Evolutionary conservation across 2,113 vertebrate species (phyloP).

Genomic region (Lasiurus borealis): DNA sequence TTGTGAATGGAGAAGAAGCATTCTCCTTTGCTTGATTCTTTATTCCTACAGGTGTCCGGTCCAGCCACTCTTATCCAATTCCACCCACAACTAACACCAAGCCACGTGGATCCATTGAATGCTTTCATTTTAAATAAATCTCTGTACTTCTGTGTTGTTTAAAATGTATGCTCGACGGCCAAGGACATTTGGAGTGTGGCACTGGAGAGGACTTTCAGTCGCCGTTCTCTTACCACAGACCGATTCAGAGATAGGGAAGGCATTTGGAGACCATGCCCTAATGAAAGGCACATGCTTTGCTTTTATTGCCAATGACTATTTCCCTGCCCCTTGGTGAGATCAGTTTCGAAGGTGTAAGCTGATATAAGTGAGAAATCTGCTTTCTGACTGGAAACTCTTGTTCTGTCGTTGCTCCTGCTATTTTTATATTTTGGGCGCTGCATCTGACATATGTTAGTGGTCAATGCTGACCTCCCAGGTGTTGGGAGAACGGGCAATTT

Average conservation of each 20-base stretch:
- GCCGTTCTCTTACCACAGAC: background rate
- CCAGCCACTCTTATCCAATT: background rate
- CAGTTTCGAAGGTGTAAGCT: background rate
- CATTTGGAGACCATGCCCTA: background rate
- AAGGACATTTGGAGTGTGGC: background rate
- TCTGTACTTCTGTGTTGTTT: background rate
- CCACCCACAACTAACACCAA: background rate
- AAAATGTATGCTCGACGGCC: background rate
- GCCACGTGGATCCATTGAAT: background rate
- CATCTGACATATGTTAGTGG: background rate
- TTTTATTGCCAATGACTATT: background rate
- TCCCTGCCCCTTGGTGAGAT: background rate
- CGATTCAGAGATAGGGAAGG: background rate
- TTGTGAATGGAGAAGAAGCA: background rate
- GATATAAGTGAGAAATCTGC: background rate
- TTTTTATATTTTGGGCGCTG: background rate
- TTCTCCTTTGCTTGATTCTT: background rate
- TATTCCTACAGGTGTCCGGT: background rate
- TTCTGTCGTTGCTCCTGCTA: background rate
- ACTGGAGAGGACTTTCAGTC: background rate
- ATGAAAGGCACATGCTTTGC: background rate
- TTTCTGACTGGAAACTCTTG: background rate
- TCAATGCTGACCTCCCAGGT: background rate
- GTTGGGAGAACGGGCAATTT: background rate
- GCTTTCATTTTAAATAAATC: background rate